These are phyloP conservation scores for Notiomystis cincta DNA, from an alignment of 2,113 vertebrate genomes.

Conservation along the genomic window DNA sequence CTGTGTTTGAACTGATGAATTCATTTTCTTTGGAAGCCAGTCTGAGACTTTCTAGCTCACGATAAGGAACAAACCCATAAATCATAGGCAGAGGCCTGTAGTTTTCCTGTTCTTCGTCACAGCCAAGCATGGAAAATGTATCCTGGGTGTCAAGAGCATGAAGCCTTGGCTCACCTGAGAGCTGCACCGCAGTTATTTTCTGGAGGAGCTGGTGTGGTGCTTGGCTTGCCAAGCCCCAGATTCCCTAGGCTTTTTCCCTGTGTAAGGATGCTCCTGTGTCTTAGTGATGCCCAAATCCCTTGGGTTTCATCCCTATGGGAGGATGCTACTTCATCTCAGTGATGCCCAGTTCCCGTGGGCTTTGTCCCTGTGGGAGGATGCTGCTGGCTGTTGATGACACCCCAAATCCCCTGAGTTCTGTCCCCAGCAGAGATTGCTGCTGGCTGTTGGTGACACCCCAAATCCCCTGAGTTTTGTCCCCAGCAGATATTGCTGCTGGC, in stretches of 20 bases:
- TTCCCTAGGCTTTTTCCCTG: neutral
- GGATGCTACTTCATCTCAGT: neutral
- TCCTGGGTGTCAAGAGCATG: neutral
- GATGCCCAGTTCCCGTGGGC: neutral
- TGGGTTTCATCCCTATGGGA: neutral
- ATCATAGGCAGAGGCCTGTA: neutral
- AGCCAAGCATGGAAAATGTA: neutral
- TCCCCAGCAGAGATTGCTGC: neutral
- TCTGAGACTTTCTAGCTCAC: slow-evolving; percentile 32
- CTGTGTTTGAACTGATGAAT: slow-evolving; percentile 25
- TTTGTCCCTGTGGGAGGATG: neutral
- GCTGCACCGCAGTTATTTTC: neutral
- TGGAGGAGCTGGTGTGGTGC: neutral
- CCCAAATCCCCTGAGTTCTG: neutral
- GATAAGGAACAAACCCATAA: slow-evolving; percentile 49
- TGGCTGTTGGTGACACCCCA: neutral
- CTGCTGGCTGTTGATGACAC: neutral
- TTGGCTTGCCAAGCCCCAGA: neutral
- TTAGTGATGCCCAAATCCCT: neutral
- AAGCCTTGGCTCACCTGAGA: neutral
- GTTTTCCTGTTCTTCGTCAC: slow-evolving; percentile 33
- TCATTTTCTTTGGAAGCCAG: slow-evolving; percentile 50
- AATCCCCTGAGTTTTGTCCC: fast-evolving
- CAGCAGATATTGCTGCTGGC: fast-evolving
- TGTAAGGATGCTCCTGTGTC: neutral